phyloP scores from a whole-genome alignment of 2,888 invertebrate species.

The Cantharis rufa region DNA sequence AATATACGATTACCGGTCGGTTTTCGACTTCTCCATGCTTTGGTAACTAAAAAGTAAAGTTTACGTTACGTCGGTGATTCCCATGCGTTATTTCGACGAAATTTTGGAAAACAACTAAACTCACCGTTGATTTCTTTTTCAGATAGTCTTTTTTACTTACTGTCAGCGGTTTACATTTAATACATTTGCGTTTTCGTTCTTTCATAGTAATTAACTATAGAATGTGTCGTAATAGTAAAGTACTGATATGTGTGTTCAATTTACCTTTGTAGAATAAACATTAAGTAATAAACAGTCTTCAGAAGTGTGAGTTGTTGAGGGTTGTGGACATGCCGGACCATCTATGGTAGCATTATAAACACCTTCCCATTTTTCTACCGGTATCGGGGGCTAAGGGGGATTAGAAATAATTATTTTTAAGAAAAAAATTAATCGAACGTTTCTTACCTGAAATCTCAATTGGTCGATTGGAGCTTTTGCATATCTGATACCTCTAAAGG shows the following conservation, averaged over 20 bases:
- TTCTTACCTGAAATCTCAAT: constrained; percentile 50
- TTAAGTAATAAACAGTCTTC: constrained; percentile 71
- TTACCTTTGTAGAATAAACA: constrained; percentile 61
- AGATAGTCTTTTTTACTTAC: neutral
- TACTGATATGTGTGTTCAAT: neutral
- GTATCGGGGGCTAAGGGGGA: constrained; percentile 47
- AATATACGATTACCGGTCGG: constrained; percentile 67
- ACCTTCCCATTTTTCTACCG: constrained; percentile 49
- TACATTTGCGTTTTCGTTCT: constrained; percentile 6
- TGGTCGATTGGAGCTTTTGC: constrained; percentile 47
- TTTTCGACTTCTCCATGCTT: constrained; percentile 46
- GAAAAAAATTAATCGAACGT: neutral
- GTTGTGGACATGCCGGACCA: constrained; percentile 51
- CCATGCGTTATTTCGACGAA: neutral
- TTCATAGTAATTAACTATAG: neutral
- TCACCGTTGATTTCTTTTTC: neutral
- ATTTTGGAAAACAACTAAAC: neutral
- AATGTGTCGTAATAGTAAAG: neutral
- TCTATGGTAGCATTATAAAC: constrained; percentile 49
- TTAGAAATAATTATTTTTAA: neutral
- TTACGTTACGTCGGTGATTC: too few species aligned
- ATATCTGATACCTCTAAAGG: constrained; percentile 41
- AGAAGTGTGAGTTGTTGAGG: constrained; percentile 49
- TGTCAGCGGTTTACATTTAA: constrained; percentile 14
- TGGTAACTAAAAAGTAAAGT: constrained; percentile 44